Evolutionary conservation across 2,888 invertebrate species (phyloP).

Genomic region (Mylabris sibirica): DNA sequence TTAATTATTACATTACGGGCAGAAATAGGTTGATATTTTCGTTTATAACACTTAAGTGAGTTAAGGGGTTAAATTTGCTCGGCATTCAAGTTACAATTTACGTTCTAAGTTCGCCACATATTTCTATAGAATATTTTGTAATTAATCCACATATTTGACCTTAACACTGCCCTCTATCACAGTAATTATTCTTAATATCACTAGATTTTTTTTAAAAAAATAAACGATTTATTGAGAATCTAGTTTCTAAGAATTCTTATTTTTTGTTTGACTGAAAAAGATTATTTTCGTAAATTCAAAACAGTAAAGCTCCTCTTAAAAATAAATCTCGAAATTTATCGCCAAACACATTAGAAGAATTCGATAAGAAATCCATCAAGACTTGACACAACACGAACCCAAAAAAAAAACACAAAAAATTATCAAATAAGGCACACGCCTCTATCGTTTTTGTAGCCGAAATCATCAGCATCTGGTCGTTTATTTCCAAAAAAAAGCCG

Average conservation of each 20-base stretch:
- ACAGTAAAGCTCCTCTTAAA: not conserved
- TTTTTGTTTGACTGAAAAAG: not conserved
- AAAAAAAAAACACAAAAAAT: not conserved
- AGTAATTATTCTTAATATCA: slow-evolving; percentile 42
- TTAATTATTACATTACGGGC: too few relatives aligned
- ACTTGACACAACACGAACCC: not conserved
- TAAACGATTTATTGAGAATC: too few relatives aligned
- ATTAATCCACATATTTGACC: slow-evolving; percentile 24
- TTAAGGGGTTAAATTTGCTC: too few relatives aligned
- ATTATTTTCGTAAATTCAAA: not conserved
- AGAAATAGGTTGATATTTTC: too few relatives aligned
- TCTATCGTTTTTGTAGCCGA: not conserved
- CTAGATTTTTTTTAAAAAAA: too few relatives aligned
- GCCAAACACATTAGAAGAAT: not conserved
- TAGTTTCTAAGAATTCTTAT: not conserved
- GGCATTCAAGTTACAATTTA: too few relatives aligned
- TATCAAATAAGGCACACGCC: not conserved
- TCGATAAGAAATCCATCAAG: slow-evolving; percentile 1
- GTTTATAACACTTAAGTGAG: too few relatives aligned
- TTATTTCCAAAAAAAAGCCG: not conserved
- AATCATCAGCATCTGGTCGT: slow-evolving; percentile 1
- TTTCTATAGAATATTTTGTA: not conserved
- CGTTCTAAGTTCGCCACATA: too few relatives aligned
- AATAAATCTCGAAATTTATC: not conserved
- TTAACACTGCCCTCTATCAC: slow-evolving; percentile 28